These are phyloP conservation scores for Cebidichthys violaceus DNA, from an alignment of 2,113 vertebrate species.

Conservation along the genomic window DNA sequence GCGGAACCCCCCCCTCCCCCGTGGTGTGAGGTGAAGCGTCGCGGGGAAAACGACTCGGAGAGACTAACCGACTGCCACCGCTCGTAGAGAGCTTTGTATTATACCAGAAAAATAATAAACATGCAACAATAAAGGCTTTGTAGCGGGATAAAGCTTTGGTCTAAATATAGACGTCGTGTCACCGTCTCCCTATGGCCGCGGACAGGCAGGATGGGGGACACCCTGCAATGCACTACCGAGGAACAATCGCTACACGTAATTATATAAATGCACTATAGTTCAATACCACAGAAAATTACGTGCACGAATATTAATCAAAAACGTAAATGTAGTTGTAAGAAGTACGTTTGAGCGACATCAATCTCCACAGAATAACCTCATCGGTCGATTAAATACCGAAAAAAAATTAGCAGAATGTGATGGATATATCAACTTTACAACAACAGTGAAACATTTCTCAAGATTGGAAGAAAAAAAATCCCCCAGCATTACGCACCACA, in stretches of 20 bases:
- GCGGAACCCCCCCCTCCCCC: slow-evolving; percentile 35
- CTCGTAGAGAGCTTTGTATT: slow-evolving; percentile 24
- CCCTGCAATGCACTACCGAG: slow-evolving; percentile 57
- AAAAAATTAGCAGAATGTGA: slow-evolving; percentile 2
- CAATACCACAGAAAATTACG: background rate
- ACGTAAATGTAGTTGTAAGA: background rate
- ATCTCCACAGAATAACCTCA: background rate
- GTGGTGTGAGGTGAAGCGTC: slow-evolving; percentile 14
- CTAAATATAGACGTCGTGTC: slow-evolving; percentile 79
- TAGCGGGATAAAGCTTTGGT: slow-evolving; percentile 61
- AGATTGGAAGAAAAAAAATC: slow-evolving; percentile 60
- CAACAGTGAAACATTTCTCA: slow-evolving; percentile 41
- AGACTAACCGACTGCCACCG: slow-evolving; percentile 7
- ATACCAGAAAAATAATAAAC: slow-evolving; percentile 31
- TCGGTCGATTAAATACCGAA: slow-evolving; percentile 5
- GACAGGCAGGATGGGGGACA: slow-evolving; percentile 59
- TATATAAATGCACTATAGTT: background rate
- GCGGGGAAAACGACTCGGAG: background rate
- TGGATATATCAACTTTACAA: slow-evolving; percentile 37
- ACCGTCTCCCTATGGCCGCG: slow-evolving; percentile 58
- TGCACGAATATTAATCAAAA: background rate
- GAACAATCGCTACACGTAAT: background rate
- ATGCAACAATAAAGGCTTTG: slow-evolving; percentile 41
- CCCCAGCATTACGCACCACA: slow-evolving; percentile 83
- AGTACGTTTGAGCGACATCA: background rate